Base-by-base conservation (phyloP, 2,888 invertebrate genomes). In the Nemapogon koenigi region DNA sequence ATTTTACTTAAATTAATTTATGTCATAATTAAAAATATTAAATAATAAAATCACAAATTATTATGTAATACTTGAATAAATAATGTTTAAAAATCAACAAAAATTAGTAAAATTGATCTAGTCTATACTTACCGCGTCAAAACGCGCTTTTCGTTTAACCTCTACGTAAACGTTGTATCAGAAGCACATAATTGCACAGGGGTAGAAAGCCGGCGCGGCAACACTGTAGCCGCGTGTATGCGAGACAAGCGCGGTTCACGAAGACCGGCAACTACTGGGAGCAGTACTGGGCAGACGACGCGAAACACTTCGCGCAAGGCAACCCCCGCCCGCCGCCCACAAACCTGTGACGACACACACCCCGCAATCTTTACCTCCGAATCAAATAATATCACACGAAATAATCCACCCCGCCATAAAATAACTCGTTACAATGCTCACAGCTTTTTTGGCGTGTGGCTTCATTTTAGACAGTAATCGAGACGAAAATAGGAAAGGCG, bases 221-320 rank as follows among this genome's bases (percentile, higher is more conserved):
- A 29, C 37, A 45, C 47, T 40, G 47, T 38, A 42, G 19, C 33
- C n/a, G n/a, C n/a, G 33, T 19, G 33, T 16, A 16, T 13, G 14
- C 15, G 28, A 31, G 15, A 11, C 61, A 71, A 78, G 72, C 69
- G 73, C 62, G 55, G 51, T 65, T 64, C 52, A 55, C 62, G 61
- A 56, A 53, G 70, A 62, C 73, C 57, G 56, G 58, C 64, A 56
- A 62, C 61, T 55, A 69, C 71, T 68, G 68, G 49, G 44, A 43
- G 42, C 42, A 38, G 33, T 42, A 50, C 53, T 41, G 49, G 44
- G 48, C 49, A 49, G 48, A 48, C 19, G 19, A 52, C 51, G 51
- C 48, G 53, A 52, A 46, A 52, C 55, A 52, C 55, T 49, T 56
- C 54, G 53, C 51, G 53, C 47, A 51, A 49, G n/a, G 49, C 54